Conservation (phyloP, 2,113 vertebrate genomes). For the Cinclus mexicanus region DNA sequence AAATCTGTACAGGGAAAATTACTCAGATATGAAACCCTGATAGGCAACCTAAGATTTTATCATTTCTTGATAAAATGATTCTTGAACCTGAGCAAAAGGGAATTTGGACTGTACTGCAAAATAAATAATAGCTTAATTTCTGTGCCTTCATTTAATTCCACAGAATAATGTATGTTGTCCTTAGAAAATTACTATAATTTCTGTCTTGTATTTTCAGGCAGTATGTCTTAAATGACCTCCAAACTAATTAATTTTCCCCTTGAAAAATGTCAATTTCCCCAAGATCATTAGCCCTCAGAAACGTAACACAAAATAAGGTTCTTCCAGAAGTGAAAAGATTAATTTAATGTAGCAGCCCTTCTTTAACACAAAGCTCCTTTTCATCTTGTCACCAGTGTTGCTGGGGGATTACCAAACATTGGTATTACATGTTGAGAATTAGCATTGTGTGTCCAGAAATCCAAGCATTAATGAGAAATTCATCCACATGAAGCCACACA, state of each 20-base stretch:
- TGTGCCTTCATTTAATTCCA: not conserved
- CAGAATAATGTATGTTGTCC: not conserved
- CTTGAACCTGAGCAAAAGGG: not conserved
- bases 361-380: conserved; percentile 20
- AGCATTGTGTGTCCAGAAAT: conserved; percentile 8
- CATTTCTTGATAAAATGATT: not conserved
- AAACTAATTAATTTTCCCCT: conserved; percentile 19
- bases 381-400: not conserved
- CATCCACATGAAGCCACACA: not conserved
- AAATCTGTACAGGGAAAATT: not conserved
- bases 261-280: not conserved
- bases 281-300: not conserved
- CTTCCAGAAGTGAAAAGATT: not conserved
- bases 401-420: not conserved
- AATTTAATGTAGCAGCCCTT: not conserved
- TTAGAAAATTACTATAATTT: not conserved
- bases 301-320: not conserved
- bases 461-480: conserved; percentile 7
- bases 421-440: not conserved
- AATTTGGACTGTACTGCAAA: not conserved
- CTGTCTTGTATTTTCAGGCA: not conserved
- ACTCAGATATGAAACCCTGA: not conserved
- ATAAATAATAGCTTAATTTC: not conserved
- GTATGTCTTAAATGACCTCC: not conserved
- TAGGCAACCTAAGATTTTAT: not conserved